phyloP scores from a whole-genome alignment of 1,140 invertebrate species.

The Polypedilum vanderplanki region DNA sequence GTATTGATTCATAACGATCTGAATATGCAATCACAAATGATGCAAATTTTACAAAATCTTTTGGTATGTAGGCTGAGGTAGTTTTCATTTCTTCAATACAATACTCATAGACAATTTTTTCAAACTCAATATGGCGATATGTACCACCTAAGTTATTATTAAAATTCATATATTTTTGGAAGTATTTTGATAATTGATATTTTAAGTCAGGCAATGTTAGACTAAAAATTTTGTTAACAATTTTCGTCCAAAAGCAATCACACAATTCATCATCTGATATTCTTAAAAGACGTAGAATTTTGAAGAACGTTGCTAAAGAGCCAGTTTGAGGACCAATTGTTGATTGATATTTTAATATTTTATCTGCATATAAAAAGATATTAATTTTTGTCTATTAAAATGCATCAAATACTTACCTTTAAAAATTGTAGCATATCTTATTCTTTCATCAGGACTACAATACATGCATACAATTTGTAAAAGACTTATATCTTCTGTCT shows the following conservation, averaged over 20 bases:
- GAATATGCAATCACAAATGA: slow-evolving; percentile 48
- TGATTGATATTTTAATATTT: slow-evolving; percentile 1
- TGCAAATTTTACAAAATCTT: slow-evolving; percentile 42
- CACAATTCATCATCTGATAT: slow-evolving; percentile 43
- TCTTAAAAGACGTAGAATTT: slow-evolving; percentile 44
- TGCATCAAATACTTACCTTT: slow-evolving; percentile 36
- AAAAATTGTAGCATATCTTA: slow-evolving; percentile 38
- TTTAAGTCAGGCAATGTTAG: slow-evolving; percentile 33
- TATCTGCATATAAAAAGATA: background rate
- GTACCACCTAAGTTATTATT: slow-evolving; percentile 46
- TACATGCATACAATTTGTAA: slow-evolving; percentile 39
- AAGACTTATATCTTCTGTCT: slow-evolving; percentile 34
- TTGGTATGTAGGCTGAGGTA: slow-evolving; percentile 39
- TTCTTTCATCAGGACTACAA: slow-evolving; percentile 39
- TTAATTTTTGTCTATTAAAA: slow-evolving; percentile 31
- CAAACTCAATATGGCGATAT: slow-evolving; percentile 45
- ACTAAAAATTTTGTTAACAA: slow-evolving; percentile 36
- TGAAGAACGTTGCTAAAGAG: slow-evolving; percentile 37
- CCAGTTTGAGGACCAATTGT: slow-evolving; percentile 31
- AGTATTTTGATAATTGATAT: slow-evolving; percentile 41
- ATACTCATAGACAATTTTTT: slow-evolving; percentile 42
- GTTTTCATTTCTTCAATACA: slow-evolving; percentile 42
- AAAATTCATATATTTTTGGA: slow-evolving; percentile 49
- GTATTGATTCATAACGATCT: slow-evolving; percentile 36
- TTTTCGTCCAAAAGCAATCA: slow-evolving; percentile 44